phyloP scores from a whole-genome alignment of 2,888 invertebrate species.

The Drosophila leonis region DNA sequence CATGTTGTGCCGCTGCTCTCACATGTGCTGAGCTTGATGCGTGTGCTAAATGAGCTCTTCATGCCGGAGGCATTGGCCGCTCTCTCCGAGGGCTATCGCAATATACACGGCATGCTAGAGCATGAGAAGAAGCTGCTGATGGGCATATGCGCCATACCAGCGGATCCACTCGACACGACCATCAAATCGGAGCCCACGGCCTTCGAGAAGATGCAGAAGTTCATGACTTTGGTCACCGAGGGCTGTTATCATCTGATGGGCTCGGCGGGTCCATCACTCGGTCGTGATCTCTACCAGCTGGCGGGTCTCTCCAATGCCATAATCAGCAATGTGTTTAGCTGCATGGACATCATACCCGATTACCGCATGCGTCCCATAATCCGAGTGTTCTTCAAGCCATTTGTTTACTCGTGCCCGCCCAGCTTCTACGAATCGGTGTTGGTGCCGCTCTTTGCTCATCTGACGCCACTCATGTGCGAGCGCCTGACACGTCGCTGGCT shows the following conservation, averaged over 20 bases:
- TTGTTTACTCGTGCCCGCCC: conserved; percentile 94
- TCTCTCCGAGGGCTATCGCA: conserved; percentile 87
- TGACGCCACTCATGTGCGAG: conserved; percentile 91
- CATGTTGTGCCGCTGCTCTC: conserved; percentile 93
- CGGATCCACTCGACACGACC: conserved; percentile 85
- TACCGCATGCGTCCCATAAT: conserved; percentile 93
- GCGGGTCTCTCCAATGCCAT: conserved; percentile 91
- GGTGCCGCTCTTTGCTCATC: conserved; percentile 91
- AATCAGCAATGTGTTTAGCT: conserved; percentile 87
- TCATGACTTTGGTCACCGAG: conserved; percentile 92
- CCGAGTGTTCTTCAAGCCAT: conserved; percentile 93
- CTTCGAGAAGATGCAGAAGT: conserved; percentile 93
- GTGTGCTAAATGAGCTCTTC: conserved; percentile 93
- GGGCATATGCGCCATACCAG: conserved; percentile 87
- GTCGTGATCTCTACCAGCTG: conserved; percentile 93
- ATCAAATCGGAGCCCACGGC: conserved; percentile 87
- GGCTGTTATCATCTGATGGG: conserved; percentile 93
- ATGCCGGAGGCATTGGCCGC: conserved; percentile 88
- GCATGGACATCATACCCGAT: conserved; percentile 91
- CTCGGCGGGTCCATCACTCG: conserved; percentile 92
- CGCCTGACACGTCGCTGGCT: conserved; percentile 92
- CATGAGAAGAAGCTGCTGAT: conserved; percentile 92
- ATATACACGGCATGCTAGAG: conserved; percentile 90
- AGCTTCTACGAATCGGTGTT: conserved; percentile 91
- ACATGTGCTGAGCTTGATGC: conserved; percentile 91